phyloP scores from a whole-genome alignment of 2,888 invertebrate species.

The Melangyna quadrimaculata region DNA sequence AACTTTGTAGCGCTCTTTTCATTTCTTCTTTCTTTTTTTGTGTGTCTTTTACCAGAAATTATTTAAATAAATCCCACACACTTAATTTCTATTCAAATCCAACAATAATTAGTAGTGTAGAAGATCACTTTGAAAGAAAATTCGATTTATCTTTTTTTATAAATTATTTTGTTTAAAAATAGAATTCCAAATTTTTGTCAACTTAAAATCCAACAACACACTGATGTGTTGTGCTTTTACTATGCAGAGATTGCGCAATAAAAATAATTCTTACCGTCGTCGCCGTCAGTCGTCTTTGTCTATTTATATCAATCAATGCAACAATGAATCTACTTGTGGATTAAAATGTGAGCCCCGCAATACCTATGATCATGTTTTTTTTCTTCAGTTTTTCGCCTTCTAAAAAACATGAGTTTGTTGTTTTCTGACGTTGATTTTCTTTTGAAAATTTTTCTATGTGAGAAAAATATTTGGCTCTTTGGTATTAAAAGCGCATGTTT shows the following conservation, averaged over 20 bases:
- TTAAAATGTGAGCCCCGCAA: constrained; percentile 27
- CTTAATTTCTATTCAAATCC: background rate
- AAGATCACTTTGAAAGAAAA: background rate
- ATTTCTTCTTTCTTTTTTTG: background rate
- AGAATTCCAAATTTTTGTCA: constrained; percentile 34
- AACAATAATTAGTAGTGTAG: background rate
- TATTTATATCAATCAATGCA: constrained; percentile 66
- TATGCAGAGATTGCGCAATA: constrained; percentile 63
- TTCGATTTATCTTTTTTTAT: background rate
- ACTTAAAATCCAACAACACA: constrained; percentile 10
- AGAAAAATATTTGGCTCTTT: background rate
- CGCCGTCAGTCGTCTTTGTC: too few species aligned
- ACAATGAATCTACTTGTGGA: constrained; percentile 55
- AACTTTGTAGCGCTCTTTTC: background rate
- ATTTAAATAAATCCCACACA: constrained; percentile 2
- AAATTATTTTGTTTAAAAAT: constrained; percentile 16
- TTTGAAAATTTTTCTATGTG: background rate
- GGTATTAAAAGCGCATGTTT: background rate
- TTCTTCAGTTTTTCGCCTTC: background rate
- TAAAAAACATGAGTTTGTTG: constrained; percentile 6
- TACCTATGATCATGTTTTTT: constrained; percentile 19
- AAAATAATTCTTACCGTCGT: constrained; percentile 3
- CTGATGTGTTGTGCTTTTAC: background rate
- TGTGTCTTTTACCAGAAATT: background rate
- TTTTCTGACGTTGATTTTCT: background rate